Conservation (phyloP, 1,140 invertebrate species). For the Frieseomelitta varia region DNA sequence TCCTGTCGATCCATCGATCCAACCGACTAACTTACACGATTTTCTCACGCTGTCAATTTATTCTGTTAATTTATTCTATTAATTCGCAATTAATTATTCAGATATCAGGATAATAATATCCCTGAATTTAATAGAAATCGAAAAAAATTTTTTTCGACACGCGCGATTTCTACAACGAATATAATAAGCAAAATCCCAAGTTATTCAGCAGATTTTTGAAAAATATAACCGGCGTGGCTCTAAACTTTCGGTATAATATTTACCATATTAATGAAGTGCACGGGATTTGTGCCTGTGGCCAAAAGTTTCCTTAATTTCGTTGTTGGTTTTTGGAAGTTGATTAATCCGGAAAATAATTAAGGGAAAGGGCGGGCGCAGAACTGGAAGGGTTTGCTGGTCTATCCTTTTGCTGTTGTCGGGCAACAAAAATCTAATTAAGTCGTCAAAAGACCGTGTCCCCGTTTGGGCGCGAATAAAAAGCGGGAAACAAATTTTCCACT, state of each 20-base stretch:
- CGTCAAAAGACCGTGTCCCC: constrained; percentile 23
- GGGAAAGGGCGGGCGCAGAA: neutral
- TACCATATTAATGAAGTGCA: neutral
- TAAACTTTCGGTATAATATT: neutral
- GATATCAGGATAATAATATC: too few relatives aligned
- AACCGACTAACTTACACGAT: neutral
- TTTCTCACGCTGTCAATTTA: neutral
- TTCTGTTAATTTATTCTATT: too few relatives aligned
- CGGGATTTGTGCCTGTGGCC: neutral
- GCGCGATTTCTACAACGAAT: too few relatives aligned
- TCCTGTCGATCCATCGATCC: neutral
- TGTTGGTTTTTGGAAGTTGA: neutral
- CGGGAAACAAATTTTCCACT: constrained; percentile 35
- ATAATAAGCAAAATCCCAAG: too few relatives aligned
- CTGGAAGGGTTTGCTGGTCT: neutral
- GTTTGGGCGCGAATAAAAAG: constrained; percentile 31
- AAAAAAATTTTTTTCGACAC: too few relatives aligned
- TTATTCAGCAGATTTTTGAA: too few relatives aligned
- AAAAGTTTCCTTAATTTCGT: neutral
- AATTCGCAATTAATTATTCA: too few relatives aligned
- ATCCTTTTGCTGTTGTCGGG: neutral
- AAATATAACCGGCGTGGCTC: too few relatives aligned
- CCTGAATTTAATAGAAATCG: too few relatives aligned
- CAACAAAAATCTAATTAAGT: constrained; percentile 46
- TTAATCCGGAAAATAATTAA: neutral